Percentiles rank a stretch among this genome's conserved stretches.
These are phyloP conservation scores for Argyrosomus regius DNA, from an alignment of 2,797 vertebrate genomes.

Conservation along the genomic window DNA sequence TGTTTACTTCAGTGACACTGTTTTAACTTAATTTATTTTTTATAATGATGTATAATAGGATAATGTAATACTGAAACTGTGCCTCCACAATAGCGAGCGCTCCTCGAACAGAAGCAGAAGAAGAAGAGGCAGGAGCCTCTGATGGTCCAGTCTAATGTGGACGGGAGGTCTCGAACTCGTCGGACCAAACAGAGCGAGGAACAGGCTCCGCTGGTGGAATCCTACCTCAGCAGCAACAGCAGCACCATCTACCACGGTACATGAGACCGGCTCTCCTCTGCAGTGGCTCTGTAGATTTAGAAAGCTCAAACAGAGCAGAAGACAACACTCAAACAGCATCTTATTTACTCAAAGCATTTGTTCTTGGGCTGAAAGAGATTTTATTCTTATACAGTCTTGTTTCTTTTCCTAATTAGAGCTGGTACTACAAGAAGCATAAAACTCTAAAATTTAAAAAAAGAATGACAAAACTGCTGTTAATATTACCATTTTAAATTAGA, in stretches of 20 bases:
- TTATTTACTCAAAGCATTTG: conserved; percentile 26
- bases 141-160: conserved; percentile 98
- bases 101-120: conserved; percentile 98
- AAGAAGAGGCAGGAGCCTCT: conserved; percentile 98
- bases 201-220: conserved; percentile 96
- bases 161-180: conserved; percentile 91
- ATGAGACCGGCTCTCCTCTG: neutral
- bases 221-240: conserved; percentile 97
- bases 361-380: conserved; percentile 14
- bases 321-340: neutral
- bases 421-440: neutral
- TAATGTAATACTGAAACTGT: neutral
- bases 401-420: conserved; percentile 1
- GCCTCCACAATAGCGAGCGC: conserved; percentile 86
- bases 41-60: neutral
- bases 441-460: neutral
- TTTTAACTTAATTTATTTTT: neutral
- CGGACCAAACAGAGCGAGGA: conserved; percentile 95
- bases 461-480: neutral
- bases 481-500: conserved; percentile 4
- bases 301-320: conserved; percentile 28
- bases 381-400: neutral
- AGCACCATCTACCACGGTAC: conserved; percentile 96
- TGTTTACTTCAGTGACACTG: neutral
- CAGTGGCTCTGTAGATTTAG: conserved; percentile 16